These are phyloP conservation scores for Heteromormyrus szaboi DNA, from an alignment of 2,797 vertebrate genomes.

Conservation along the genomic window DNA sequence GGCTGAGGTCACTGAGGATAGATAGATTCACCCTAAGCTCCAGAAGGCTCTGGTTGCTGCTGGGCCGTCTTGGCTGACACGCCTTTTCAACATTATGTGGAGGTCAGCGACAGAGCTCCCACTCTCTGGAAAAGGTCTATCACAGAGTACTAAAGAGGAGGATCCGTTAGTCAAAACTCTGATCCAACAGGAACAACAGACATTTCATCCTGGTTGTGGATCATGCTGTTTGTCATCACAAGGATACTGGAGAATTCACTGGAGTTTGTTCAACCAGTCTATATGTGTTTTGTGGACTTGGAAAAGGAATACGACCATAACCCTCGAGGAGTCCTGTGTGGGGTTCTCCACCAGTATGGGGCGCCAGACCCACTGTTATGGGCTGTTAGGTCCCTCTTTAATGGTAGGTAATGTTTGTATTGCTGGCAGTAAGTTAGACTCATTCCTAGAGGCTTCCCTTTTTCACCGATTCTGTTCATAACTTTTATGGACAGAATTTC, in stretches of 20 bases:
- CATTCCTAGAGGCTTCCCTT: no score
- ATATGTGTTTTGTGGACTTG: not conserved
- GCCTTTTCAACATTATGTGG: not conserved
- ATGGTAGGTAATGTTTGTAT: no score
- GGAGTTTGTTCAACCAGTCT: not conserved
- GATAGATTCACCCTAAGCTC: not conserved
- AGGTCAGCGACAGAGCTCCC: not conserved
- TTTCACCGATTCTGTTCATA: no score
- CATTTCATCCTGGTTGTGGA: not conserved
- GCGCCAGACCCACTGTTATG: no score
- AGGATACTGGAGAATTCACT: not conserved
- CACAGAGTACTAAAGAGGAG: not conserved
- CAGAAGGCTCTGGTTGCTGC: not conserved
- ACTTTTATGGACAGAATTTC: no score
- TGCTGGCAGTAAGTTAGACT: no score
- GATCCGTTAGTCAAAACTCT: not conserved
- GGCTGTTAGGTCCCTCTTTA: no score
- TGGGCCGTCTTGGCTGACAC: not conserved
- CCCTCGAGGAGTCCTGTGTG: no score
- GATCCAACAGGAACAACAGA: not conserved
- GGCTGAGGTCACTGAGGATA: not conserved
- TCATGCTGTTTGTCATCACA: not conserved
- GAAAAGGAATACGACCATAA: no score
- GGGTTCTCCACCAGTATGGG: no score
- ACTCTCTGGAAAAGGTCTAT: no score